These are phyloP conservation scores for Sigmodon hispidus DNA, from an alignment of 2,113 vertebrate genomes.

Conservation along the genomic window DNA sequence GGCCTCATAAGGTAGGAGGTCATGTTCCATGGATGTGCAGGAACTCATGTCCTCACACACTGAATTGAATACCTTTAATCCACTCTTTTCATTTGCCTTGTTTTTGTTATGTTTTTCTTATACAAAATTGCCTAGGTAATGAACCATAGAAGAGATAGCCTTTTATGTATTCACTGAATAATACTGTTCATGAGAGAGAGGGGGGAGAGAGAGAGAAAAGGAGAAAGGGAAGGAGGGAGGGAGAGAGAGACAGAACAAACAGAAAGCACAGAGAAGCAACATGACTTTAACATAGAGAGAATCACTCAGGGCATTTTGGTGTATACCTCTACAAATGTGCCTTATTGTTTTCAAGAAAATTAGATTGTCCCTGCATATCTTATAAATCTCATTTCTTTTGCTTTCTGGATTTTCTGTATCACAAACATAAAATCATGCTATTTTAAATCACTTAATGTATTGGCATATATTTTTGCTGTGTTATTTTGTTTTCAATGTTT, in stretches of 20 bases:
- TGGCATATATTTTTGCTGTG: not conserved
- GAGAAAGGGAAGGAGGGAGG: not conserved
- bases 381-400: constrained; percentile 12
- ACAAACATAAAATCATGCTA: not conserved
- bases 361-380: not conserved
- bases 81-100: not conserved
- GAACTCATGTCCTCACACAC: not conserved
- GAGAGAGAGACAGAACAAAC: not conserved
- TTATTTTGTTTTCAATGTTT: constrained; percentile 27
- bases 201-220: not conserved
- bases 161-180: not conserved
- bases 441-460: not conserved
- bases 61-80: not conserved
- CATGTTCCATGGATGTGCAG: not conserved
- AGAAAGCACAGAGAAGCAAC: not conserved
- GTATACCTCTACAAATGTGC: not conserved
- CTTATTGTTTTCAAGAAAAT: not conserved
- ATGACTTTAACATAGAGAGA: not conserved
- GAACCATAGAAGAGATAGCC: not conserved
- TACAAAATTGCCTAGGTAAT: not conserved
- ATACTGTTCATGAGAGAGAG: not conserved
- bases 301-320: not conserved
- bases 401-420: not conserved
- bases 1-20: not conserved
- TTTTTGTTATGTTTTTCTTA: not conserved